Evolutionary conservation across 2,113 vertebrate species (phyloP).

Genomic region (Poeciliopsis retropinna): DNA sequence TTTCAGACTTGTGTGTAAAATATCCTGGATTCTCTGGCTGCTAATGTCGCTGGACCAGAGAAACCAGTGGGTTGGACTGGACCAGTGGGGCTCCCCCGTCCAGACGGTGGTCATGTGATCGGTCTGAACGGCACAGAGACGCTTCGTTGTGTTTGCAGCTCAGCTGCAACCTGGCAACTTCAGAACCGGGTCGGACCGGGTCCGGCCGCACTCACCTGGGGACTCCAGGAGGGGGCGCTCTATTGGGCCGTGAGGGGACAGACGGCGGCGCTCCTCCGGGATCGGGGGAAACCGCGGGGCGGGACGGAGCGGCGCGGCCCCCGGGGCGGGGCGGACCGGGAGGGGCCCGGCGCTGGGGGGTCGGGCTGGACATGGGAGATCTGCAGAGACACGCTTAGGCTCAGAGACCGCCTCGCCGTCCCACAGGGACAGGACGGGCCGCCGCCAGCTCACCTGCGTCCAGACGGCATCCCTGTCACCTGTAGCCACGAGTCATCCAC

Average conservation of each 20-base stretch:
- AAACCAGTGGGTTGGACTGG: no score
- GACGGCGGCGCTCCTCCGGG: conserved; percentile 88
- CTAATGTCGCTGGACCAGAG: no score
- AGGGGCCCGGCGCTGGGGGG: conserved; percentile 92
- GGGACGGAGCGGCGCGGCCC: conserved; percentile 89
- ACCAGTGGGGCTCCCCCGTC: no score
- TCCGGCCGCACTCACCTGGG: conserved; percentile 84
- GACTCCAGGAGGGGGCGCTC: conserved; percentile 91
- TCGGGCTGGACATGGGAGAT: conserved; percentile 95
- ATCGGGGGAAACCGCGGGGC: conserved; percentile 91
- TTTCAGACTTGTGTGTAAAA: no score
- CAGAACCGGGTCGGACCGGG: no score
- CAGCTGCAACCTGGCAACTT: no score
- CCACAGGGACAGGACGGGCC: fast-evolving
- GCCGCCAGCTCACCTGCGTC: conserved; percentile 68
- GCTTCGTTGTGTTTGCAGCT: no score
- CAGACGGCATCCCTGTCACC: conserved; percentile 80
- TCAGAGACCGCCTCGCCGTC: neutral
- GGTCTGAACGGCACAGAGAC: no score
- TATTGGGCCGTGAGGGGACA: conserved; percentile 93
- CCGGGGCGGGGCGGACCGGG: conserved; percentile 92
- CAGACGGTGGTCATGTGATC: no score
- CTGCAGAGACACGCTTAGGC: conserved; percentile 66
- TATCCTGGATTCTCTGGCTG: no score
- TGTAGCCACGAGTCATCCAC: conserved; percentile 99